phyloP scores from a whole-genome alignment of 30 jellyfish, hydroid and myxozoan genomes.

The Cassiopea andromeda region DNA sequence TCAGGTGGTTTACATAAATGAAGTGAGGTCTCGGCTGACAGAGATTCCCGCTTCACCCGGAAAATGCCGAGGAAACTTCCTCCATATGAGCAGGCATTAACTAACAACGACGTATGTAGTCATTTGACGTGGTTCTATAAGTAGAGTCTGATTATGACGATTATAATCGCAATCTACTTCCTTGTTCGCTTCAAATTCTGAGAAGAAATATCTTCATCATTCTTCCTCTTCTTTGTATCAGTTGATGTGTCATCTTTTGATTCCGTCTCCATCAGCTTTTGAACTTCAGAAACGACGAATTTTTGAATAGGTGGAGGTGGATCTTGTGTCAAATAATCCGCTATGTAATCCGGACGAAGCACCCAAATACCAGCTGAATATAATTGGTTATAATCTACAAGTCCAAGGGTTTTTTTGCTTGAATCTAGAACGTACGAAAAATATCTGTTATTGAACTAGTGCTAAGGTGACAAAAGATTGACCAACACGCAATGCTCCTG shows the following conservation, averaged over 20 bases:
- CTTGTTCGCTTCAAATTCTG: conserved; percentile 47
- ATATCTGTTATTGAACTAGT: neutral
- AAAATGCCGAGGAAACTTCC: too few species aligned
- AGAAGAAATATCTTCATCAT: conserved; percentile 23
- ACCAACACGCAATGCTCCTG: too few species aligned
- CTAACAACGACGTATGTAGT: too few species aligned
- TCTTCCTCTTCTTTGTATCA: conserved; percentile 61
- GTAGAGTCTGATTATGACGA: too few species aligned
- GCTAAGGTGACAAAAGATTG: too few species aligned
- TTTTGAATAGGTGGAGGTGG: conserved; percentile 83
- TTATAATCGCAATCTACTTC: neutral
- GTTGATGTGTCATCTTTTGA: neutral
- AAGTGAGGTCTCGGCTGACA: too few species aligned
- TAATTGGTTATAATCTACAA: conserved; percentile 36
- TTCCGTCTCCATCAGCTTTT: conserved; percentile 31
- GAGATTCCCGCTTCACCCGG: too few species aligned
- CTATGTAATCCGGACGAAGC: conserved; percentile 87
- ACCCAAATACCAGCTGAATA: conserved; percentile 73
- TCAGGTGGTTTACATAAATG: too few species aligned
- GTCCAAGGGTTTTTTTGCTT: conserved; percentile 58
- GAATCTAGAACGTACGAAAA: conserved; percentile 46
- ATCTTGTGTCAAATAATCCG: conserved; percentile 75
- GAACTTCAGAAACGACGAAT: conserved; percentile 66
- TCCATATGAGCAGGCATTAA: too few species aligned
- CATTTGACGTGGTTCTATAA: too few species aligned